Evolutionary conservation across 2,797 vertebrate species (phyloP).

Genomic region (Toxotes lorentzi): DNA sequence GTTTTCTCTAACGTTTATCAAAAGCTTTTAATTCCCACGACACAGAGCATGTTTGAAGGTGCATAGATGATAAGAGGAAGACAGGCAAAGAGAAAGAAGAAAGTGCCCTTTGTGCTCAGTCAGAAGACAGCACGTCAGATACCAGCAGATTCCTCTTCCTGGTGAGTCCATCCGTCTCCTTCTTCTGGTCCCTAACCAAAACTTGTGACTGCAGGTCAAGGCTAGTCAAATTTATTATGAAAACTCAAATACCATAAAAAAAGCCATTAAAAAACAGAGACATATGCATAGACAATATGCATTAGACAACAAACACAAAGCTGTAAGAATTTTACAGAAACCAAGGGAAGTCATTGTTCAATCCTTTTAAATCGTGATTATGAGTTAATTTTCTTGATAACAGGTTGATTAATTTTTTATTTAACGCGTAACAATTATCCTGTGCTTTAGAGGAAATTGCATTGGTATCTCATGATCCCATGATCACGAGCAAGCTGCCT

Average conservation of each 20-base stretch:
- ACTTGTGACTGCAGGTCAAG: constrained; percentile 7
- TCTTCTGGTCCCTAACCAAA: neutral
- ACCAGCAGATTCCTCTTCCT: neutral
- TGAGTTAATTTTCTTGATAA: neutral
- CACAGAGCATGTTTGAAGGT: neutral
- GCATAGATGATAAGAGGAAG: neutral
- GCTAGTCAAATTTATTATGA: neutral
- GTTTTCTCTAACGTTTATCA: neutral
- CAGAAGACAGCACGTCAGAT: neutral
- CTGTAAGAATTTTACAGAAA: neutral
- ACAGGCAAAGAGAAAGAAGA: constrained; percentile 7
- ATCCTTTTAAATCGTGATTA: neutral
- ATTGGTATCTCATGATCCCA: too few species aligned
- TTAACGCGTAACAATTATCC: too few species aligned
- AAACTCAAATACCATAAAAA: neutral
- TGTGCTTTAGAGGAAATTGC: too few species aligned
- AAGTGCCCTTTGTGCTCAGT: neutral
- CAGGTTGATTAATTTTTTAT: neutral
- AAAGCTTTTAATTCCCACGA: neutral
- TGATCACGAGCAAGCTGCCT: neutral
- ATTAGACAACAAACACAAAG: neutral
- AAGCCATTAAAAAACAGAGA: too few species aligned
- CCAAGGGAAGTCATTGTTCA: neutral
- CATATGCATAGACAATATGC: too few species aligned
- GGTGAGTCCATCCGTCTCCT: neutral